A percentile compares a stretch with the other conserved stretches of the same genome.
These are phyloP conservation scores for Callionymus lyra DNA, from an alignment of 2,113 vertebrate genomes.

Conservation along the genomic window DNA sequence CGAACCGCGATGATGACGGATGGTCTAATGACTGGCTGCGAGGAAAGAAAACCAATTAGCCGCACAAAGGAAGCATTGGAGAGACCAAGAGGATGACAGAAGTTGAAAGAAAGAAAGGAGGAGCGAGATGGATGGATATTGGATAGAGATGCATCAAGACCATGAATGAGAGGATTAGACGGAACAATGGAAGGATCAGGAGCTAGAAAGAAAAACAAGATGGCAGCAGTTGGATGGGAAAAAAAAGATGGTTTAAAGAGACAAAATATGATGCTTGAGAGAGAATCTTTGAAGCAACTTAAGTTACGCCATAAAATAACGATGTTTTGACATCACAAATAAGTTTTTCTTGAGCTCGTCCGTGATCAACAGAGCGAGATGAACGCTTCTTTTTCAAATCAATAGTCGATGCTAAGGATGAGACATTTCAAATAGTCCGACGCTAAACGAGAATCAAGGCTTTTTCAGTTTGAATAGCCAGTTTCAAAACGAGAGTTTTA, in stretches of 20 bases:
- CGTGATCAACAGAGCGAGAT: too few species aligned
- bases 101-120: conserved; percentile 7
- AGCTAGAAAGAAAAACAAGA: conserved; percentile 28
- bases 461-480: too few species aligned
- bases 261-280: too few species aligned
- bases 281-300: too few species aligned
- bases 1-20: conserved; percentile 35
- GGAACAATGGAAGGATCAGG: conserved; percentile 28
- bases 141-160: conserved; percentile 38
- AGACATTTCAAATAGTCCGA: too few species aligned
- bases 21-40: conserved; percentile 48
- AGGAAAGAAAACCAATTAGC: conserved; percentile 49
- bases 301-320: too few species aligned
- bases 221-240: neutral
- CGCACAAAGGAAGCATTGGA: conserved; percentile 17
- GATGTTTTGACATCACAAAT: too few species aligned
- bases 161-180: conserved; percentile 32
- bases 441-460: too few species aligned
- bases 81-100: conserved; percentile 1
- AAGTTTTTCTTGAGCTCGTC: too few species aligned
- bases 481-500: too few species aligned
- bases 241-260: conserved; percentile 7
- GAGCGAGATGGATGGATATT: conserved; percentile 39
- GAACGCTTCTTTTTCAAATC: too few species aligned
- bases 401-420: too few species aligned